A percentile compares a stretch with the other conserved stretches of the same genome.
Conservation (phyloP, 2,888 invertebrate genomes). For the Coenonympha arcania region DNA sequence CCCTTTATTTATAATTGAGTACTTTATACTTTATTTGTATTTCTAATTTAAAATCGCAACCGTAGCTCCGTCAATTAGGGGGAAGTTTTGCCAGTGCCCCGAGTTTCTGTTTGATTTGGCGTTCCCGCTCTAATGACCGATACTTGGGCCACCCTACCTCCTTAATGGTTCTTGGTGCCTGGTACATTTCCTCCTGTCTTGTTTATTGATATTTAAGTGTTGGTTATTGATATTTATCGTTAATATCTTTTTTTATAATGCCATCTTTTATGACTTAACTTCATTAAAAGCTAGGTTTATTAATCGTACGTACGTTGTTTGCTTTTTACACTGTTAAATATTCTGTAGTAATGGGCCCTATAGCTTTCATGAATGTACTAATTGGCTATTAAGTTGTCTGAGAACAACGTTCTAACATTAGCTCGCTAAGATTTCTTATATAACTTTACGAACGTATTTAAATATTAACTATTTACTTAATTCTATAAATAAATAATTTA, state of each 20-base stretch:
- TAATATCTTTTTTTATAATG: slow-evolving; percentile 20
- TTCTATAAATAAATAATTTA: background rate
- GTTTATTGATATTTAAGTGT: slow-evolving; percentile 53
- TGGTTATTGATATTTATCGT: slow-evolving; percentile 50
- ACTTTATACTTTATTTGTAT: slow-evolving; percentile 19
- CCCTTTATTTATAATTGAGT: slow-evolving; percentile 21
- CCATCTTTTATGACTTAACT: background rate
- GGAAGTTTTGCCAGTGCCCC: slow-evolving; percentile 46
- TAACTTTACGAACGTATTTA: background rate
- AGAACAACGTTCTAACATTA: slow-evolving; percentile 2
- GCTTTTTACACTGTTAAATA: background rate
- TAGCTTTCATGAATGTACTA: background rate
- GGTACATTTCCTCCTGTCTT: slow-evolving; percentile 28
- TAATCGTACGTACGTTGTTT: background rate
- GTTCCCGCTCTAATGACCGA: slow-evolving; percentile 65
- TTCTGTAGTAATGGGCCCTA: background rate
- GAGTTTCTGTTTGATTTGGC: slow-evolving; percentile 61
- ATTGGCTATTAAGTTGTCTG: slow-evolving; percentile 1
- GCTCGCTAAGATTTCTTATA: background rate
- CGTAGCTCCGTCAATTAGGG: slow-evolving; percentile 32
- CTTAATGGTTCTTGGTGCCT: slow-evolving; percentile 49
- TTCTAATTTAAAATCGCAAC: slow-evolving; percentile 16
- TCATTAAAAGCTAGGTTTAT: background rate
- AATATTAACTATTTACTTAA: background rate
- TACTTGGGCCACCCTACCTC: slow-evolving; percentile 32